Base-by-base conservation (phyloP, 2,797 vertebrate genomes). In the Tragelaphus eurycerus region DNA sequence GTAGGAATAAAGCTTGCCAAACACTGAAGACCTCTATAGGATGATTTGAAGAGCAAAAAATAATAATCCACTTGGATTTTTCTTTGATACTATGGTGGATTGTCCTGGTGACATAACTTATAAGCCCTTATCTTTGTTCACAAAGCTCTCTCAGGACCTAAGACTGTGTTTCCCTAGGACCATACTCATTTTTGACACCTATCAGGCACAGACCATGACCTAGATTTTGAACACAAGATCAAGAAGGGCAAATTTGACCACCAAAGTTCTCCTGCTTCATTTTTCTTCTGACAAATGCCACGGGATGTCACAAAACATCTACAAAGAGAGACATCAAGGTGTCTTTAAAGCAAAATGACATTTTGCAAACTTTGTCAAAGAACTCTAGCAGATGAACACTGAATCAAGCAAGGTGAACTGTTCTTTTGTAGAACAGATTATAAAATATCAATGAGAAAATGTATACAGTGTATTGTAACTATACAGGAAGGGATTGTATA, bases 91-190 rank as follows among this genome's bases (percentile, higher is more conserved):
- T 89, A 97, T 71, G 81, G 95, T 3, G 11, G 94, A 95, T 90
- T 96, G 87, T 86, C 62, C 87, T 92, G n/a, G 52, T 96, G 92
- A 95, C 95, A 97, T 97, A 97, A 97, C 95, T 97, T 78, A 95
- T 96, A 96, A 85, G 52, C 3, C 43, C 50, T 31, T 97, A 92
- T 97, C 96, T 97, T 93, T 96, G 95, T 92, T 90, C 50, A 96
- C 82, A 78, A 38, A 90, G 59, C 54, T 43, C 46, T 97, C 59
- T 71, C 48, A 93, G 52, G 48, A 93, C 57, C 91, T 81, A 38
- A 90, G 60, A 81, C 23, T 76, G 12, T 85, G 34, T 92, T 85
- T 92, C 81, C 25, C 64, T 89, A 60, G n/a, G 94, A 94, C 43
- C 89, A 50, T 57, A 91, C 60, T 96, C 78, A 90, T 96, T 96